These are phyloP conservation scores for Papilio dardanus DNA, from an alignment of 1,140 invertebrate species.

Conservation along the genomic window DNA sequence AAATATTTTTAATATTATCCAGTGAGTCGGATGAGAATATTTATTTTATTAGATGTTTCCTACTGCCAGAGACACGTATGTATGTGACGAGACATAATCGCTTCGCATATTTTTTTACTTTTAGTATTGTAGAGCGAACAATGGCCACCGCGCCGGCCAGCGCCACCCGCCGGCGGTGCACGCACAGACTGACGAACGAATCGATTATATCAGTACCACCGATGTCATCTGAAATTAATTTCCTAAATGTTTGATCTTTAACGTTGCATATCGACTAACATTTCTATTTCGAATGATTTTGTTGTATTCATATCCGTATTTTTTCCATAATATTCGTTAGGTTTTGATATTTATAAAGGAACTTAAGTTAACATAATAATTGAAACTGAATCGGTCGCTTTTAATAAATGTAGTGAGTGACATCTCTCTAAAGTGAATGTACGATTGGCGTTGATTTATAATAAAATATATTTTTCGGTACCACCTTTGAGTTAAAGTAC, in stretches of 20 bases:
- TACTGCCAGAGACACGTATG: constrained; percentile 73
- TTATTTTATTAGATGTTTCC: constrained; percentile 81
- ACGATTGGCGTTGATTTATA: constrained; percentile 76
- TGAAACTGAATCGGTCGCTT: constrained; percentile 64
- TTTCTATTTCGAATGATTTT: constrained; percentile 79
- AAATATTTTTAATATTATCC: constrained; percentile 83
- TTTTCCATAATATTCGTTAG: constrained; percentile 66
- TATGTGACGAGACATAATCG: constrained; percentile 72
- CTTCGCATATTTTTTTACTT: constrained; percentile 74
- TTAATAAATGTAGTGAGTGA: constrained; percentile 69
- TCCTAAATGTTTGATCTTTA: constrained; percentile 69
- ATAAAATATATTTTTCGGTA: constrained; percentile 80
- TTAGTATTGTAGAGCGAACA: constrained; percentile 61
- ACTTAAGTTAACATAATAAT: constrained; percentile 73
- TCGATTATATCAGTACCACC: constrained; percentile 72
- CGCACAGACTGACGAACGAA: constrained; percentile 65
- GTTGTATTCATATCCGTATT: constrained; percentile 77
- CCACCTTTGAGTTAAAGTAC: constrained; percentile 82
- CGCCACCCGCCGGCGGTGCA: constrained; percentile 44
- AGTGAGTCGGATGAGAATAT: constrained; percentile 81
- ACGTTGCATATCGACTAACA: constrained; percentile 81
- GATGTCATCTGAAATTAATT: constrained; percentile 76
- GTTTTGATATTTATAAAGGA: constrained; percentile 66
- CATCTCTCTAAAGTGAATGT: constrained; percentile 71
- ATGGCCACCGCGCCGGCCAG: constrained; percentile 29